Base-by-base conservation (phyloP, 2,888 invertebrate species). In the Capitulum mitella region DNA sequence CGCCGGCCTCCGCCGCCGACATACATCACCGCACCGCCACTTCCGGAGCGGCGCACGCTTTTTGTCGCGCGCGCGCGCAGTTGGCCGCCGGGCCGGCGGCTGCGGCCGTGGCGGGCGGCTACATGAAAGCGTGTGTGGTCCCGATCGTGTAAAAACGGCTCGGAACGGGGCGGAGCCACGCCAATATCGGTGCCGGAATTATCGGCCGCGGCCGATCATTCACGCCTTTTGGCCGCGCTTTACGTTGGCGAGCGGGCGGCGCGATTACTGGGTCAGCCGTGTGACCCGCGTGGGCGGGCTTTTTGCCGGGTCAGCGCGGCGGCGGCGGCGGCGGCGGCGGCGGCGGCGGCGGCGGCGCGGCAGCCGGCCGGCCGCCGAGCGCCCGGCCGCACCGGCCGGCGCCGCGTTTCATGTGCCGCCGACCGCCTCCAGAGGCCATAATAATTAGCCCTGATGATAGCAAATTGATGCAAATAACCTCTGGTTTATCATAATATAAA, bases 121-220 rank as follows among this genome's bases (percentile, higher is more conserved):
- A 70, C 70, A 70, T 70, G 70, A 79, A 78, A 74, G 80, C 64
- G 75, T 58, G 76, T 51, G 61, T 51, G 74, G 70, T 74, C 37
- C 70, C 77, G 74, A 77, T 46, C 37, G 51, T 22, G 74, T 43
- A 43, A 77, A 77, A 40, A 34, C 19, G 75, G 32, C 76, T 29
- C 70, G 79, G 79, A 80, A 78, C 74, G 43, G 84, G 84, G 83
- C 83, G 84, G 85, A 85, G 84, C 84, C 85, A 85, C 85, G 86
- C 85, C 85, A 85, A 85, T 86, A 86, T 86, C 85, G 85, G 86
- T 85, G 85, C 85, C 85, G 85, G 85, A 85, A 86, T 85, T 86
- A 86, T 86, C 85, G 86, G 85, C 86, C 86, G 83, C 86, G 86
- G 78, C 85, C 70, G 26, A 70, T 70, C 58, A 70, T 37, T 22